Conservation (phyloP, 2,888 invertebrate genomes). For the Drosophila conformis region DNA sequence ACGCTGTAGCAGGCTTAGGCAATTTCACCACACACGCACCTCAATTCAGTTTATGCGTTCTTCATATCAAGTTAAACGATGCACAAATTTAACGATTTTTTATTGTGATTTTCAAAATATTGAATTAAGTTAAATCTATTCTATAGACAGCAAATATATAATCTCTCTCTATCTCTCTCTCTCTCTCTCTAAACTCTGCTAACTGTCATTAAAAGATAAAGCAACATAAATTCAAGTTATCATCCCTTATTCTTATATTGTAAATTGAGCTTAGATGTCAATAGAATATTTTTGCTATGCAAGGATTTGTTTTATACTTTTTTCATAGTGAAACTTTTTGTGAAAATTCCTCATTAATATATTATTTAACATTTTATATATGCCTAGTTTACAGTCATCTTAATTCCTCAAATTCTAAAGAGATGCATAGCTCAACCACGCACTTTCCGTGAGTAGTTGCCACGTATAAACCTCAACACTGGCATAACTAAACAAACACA, state of each 20-base stretch:
- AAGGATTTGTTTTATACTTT: no score
- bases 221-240: not conserved
- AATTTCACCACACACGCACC: slow-evolving; percentile 22
- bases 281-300: not conserved
- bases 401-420: not conserved
- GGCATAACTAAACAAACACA: slow-evolving; percentile 53
- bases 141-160: no score
- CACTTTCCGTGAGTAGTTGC: slow-evolving; percentile 25
- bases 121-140: no score
- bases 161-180: no score
- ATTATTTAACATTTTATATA: not conserved
- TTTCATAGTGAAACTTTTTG: not conserved
- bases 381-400: not conserved
- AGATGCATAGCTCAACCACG: not conserved
- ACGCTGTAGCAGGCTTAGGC: slow-evolving; percentile 27
- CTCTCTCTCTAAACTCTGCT: not conserved
- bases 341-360: not conserved
- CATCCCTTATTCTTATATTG: not conserved
- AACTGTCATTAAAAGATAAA: not conserved
- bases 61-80: not conserved
- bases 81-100: not conserved
- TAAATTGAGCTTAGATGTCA: not conserved
- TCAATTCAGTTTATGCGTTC: slow-evolving; percentile 51
- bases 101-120: not conserved
- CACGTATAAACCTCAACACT: slow-evolving; percentile 58